These are phyloP conservation scores for Centropus bengalensis DNA, from an alignment of 2,113 vertebrate species.

Conservation along the genomic window DNA sequence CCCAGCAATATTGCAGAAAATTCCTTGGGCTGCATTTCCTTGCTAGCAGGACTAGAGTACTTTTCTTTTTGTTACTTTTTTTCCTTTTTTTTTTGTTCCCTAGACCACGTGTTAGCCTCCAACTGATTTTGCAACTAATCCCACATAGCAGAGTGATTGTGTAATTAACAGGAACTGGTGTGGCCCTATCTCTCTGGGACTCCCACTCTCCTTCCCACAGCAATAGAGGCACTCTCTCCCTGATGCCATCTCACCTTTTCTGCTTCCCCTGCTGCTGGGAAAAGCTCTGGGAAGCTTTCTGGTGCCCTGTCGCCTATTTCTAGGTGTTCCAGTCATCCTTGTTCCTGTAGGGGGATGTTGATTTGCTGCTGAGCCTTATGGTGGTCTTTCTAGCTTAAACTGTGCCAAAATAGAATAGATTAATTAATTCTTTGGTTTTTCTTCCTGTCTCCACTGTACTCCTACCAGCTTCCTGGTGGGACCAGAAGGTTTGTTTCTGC, in stretches of 20 bases:
- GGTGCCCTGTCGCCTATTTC: neutral
- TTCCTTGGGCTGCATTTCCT: neutral
- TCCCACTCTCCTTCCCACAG: neutral
- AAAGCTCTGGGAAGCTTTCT: neutral
- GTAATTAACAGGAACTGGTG: constrained; percentile 58
- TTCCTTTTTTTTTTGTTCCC: neutral
- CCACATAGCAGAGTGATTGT: constrained; percentile 66
- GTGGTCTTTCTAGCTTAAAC: neutral
- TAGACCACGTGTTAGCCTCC: constrained; percentile 46
- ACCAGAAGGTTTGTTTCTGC: neutral
- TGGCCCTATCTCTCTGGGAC: constrained; percentile 20
- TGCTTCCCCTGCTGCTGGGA: neutral
- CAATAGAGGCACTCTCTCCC: neutral
- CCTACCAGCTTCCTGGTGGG: constrained; percentile 6
- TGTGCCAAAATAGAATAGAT: neutral
- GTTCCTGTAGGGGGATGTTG: neutral
- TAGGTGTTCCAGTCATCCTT: neutral
- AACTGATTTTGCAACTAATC: constrained; percentile 61
- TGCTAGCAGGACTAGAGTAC: neutral
- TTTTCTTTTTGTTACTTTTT: neutral
- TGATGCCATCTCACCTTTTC: neutral
- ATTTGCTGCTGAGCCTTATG: neutral
- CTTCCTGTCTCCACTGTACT: neutral
- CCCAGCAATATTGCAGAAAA: neutral
- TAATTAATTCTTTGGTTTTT: constrained; percentile 2